Conservation (phyloP, 2,113 vertebrate genomes). For the Dolichallabes microphthalmus region DNA sequence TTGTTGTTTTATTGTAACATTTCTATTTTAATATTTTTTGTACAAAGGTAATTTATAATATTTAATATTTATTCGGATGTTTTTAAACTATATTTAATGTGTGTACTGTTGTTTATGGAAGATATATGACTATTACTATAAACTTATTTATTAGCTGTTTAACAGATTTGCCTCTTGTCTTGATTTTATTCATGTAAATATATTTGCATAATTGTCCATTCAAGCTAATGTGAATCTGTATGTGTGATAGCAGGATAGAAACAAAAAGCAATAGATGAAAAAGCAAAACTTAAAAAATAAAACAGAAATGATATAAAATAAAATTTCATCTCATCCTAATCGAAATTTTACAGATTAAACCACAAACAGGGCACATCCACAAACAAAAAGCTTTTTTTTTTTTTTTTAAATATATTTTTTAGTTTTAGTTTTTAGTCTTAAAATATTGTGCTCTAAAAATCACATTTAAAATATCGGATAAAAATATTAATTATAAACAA, state of each 20-base stretch:
- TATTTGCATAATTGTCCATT: neutral
- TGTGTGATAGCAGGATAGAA: neutral
- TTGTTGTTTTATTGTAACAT: constrained; percentile 33
- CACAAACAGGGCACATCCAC: neutral
- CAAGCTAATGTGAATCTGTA: neutral
- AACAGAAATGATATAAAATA: neutral
- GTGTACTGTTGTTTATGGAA: neutral
- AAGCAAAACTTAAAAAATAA: neutral
- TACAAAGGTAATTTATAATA: constrained; percentile 46
- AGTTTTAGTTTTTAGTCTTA: too few species aligned
- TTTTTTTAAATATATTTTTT: neutral
- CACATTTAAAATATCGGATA: too few species aligned
- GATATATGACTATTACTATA: neutral
- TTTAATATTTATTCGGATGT: neutral
- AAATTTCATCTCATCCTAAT: neutral
- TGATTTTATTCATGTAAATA: neutral
- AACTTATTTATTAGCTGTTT: neutral
- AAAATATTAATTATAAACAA: too few species aligned
- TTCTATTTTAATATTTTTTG: constrained; percentile 45
- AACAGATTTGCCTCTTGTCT: neutral
- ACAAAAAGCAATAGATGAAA: neutral
- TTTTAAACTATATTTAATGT: neutral
- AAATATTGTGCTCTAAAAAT: too few species aligned
- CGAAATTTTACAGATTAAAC: neutral
- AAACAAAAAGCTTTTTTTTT: neutral